Conservation (phyloP, 2,113 vertebrate genomes). For the Perca fluviatilis region DNA sequence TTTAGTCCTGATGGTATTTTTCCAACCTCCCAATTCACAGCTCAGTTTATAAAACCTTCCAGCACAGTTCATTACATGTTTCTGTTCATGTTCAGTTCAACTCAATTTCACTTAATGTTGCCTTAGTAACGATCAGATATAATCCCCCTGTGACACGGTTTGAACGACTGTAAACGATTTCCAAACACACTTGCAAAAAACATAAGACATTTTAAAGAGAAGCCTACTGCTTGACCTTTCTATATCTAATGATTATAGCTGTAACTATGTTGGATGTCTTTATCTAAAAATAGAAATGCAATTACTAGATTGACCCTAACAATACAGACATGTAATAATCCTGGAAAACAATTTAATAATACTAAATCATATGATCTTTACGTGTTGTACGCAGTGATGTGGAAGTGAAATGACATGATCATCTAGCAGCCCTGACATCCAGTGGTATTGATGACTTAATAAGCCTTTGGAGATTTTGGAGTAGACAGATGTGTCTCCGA, state of each 20-base stretch:
- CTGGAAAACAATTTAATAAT: too few species aligned
- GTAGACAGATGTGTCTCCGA: neutral
- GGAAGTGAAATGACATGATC: constrained; percentile 39
- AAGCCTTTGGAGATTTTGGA: constrained; percentile 33
- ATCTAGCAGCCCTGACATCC: constrained; percentile 1
- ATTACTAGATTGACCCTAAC: constrained; percentile 4
- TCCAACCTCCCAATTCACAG: constrained; percentile 35
- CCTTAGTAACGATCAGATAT: neutral
- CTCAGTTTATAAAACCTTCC: constrained; percentile 42
- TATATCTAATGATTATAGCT: neutral
- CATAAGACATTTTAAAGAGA: neutral
- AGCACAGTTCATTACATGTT: constrained; percentile 35
- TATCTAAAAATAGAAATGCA: constrained; percentile 10
- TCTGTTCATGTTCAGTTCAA: constrained; percentile 26
- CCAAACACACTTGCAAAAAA: neutral
- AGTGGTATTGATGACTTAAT: constrained; percentile 27
- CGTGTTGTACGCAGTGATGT: constrained; percentile 14
- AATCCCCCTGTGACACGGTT: constrained; percentile 5
- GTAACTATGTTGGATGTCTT: neutral
- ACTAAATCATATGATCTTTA: constrained; percentile 2
- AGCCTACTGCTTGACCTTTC: constrained; percentile 2
- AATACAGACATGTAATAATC: constrained; percentile 28
- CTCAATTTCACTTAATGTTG: constrained; percentile 22
- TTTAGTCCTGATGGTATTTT: constrained; percentile 41
- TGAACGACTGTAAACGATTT: neutral